Evolutionary conservation across 1,140 invertebrate genomes (phyloP), one percentile per base, ranked within the genome.

Genomic region (Stegodyphus dumicola): DNA sequence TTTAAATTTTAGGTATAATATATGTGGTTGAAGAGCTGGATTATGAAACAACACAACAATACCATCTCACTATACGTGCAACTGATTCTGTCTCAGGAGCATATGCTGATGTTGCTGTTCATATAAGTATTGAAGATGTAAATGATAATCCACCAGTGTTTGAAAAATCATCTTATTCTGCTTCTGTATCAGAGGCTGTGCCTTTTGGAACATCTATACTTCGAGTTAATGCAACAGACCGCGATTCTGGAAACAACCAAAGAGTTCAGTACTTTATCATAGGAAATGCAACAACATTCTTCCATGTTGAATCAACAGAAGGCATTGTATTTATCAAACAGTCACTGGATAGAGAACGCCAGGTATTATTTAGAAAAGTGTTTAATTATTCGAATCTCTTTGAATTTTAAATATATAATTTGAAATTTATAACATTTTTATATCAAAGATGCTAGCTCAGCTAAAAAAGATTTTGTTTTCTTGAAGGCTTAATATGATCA

Each of bases 111-210:
- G 95, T 96, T 6, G 92, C 94, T 10, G 93, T 98, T 33, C 94
- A 93, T 69, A 93, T 98, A 54, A 91, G 93, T 9, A 93, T 98
- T 11, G 92, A 94, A 86, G 97, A 98, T 92, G 94, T 96, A n/a
- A 98, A 98, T 91, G 96, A 98, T 90, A 96, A 96, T 89, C 92
- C 95, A 15, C 96, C 96, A 11, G 93, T 93, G 90, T 97, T 98
- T 90, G 92, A 93, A 51, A 93, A 93, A 80, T 94, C 95, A 89
- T 94, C 93, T 70, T 98, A 97, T 92, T 95, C 95, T 87, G 93
- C 95, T 54, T 93, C 94, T 2, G 92, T 98, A 6, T 95, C 95
- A 5, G 97, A 98, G 91, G 95, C 95, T 6, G 93, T 94, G 6
- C 92, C 94, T 10, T 93, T 95, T 89, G 96, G 96, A 18, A 94